These are phyloP conservation scores for Pygoscelis adeliae DNA, from an alignment of 2,113 vertebrate species.

Conservation along the genomic window DNA sequence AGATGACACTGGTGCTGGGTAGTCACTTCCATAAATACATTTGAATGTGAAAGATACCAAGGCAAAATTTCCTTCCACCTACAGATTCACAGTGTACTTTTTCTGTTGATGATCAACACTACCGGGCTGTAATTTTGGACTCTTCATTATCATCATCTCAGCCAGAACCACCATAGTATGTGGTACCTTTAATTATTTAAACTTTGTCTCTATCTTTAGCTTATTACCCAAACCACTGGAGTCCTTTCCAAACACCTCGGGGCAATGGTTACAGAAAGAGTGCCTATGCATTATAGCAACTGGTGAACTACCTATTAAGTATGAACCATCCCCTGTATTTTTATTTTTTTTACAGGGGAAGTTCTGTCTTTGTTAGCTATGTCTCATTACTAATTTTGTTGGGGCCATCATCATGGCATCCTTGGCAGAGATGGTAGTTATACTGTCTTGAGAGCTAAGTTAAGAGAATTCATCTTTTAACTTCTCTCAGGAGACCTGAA, in stretches of 20 bases:
- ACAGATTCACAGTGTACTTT: neutral
- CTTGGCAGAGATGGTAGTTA: neutral
- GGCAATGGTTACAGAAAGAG: neutral
- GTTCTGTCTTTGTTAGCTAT: neutral
- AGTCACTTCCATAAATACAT: neutral
- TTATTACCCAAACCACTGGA: neutral
- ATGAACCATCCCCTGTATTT: neutral
- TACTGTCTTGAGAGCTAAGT: neutral
- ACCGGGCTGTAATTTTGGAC: neutral
- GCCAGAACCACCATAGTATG: neutral
- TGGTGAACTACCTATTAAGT: neutral
- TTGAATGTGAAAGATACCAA: neutral
- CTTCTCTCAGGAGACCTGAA: neutral
- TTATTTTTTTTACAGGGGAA: neutral
- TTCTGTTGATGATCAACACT: neutral
- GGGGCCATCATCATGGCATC: neutral
- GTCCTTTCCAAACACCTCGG: neutral
- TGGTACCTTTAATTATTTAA: neutral
- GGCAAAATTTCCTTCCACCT: neutral
- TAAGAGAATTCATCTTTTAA: neutral
- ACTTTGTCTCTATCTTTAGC: neutral
- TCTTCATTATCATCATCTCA: neutral
- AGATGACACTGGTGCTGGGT: neutral
- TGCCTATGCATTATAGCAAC: neutral
- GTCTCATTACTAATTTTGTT: neutral